These are phyloP conservation scores for Lypha dubia DNA, from an alignment of 2,888 invertebrate species.

Conservation along the genomic window DNA sequence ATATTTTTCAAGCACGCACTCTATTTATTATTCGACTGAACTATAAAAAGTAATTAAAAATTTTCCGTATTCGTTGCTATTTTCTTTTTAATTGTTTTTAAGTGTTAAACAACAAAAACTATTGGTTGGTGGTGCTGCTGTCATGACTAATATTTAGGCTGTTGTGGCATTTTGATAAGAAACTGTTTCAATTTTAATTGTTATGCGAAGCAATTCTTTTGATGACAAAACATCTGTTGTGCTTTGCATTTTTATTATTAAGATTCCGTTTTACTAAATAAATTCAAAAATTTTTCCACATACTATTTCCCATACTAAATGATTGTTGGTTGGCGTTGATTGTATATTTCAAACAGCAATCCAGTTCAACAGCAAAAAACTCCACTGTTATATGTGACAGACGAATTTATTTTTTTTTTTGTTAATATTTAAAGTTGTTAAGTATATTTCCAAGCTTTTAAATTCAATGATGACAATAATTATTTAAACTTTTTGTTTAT, in stretches of 20 bases:
- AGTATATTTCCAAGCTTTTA: neutral
- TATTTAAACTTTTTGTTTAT: neutral
- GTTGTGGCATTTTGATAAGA: neutral
- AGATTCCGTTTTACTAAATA: neutral
- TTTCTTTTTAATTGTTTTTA: neutral
- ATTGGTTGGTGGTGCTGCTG: neutral
- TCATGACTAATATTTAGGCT: neutral
- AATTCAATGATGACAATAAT: neutral
- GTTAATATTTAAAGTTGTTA: no score
- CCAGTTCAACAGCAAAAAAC: neutral
- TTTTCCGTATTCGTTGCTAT: neutral
- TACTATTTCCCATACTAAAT: neutral
- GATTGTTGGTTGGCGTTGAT: neutral
- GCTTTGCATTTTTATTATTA: neutral
- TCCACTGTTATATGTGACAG: neutral
- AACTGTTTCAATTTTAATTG: neutral
- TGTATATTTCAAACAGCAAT: neutral
- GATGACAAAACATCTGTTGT: neutral
- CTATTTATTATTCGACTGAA: neutral
- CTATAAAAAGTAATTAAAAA: no score
- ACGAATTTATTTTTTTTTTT: no score
- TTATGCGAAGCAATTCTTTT: neutral
- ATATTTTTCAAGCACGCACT: neutral
- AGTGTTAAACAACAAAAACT: neutral
- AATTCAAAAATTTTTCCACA: neutral